Base-by-base conservation (phyloP, 1,140 invertebrate species). In the Epicauta chinensis region DNA sequence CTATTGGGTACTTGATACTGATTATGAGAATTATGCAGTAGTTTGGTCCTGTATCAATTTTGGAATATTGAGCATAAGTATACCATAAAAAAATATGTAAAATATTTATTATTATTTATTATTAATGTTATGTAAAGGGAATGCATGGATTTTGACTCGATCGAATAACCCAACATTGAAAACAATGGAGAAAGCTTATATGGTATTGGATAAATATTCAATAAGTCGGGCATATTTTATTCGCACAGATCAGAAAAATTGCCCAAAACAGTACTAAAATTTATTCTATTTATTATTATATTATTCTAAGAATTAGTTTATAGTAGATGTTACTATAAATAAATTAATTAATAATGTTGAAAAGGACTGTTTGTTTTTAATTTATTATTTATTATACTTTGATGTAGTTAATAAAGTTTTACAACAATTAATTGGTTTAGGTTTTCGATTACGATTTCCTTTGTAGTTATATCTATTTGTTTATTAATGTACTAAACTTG, bases 1-100 rank as follows among this genome's bases (percentile, higher is more conserved):
- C 1, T 89, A 89, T 62, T 82, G 83, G 79, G 73, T 92, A 5
- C 60, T 91, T 5, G 83, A 82, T 16, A 89, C 88, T 0, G 88
- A 92, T 64, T 92, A 91, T 61, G 73, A 77, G 2, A 79, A 73
- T 16, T 91, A 82, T 60, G 69, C 84, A 2, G 78, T 91, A 2
- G 81, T 91, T 5, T 90, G 83, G 78, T 84, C 84, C 48, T 92
- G 89, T 64, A 75, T 73, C 11, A 77, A 83, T 61, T 72, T 85
- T 12, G 76, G 76, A 17, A 56, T 83, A 11, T 69, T 84, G 43
- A 83, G 80, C 58, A 73, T 74, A 53, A 66, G 79, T 81, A 64
- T 75, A 71, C 31, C n/a, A 39, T 46, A 43, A 16, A 6, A 41
- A n/a, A 29, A 35, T 5, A 43, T 17, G 17, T 23, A 37, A 15